Evolutionary conservation across 2,113 vertebrate genomes (phyloP), one percentile per base, ranked within the genome.

Genomic region (Syrrhaptes paradoxus): DNA sequence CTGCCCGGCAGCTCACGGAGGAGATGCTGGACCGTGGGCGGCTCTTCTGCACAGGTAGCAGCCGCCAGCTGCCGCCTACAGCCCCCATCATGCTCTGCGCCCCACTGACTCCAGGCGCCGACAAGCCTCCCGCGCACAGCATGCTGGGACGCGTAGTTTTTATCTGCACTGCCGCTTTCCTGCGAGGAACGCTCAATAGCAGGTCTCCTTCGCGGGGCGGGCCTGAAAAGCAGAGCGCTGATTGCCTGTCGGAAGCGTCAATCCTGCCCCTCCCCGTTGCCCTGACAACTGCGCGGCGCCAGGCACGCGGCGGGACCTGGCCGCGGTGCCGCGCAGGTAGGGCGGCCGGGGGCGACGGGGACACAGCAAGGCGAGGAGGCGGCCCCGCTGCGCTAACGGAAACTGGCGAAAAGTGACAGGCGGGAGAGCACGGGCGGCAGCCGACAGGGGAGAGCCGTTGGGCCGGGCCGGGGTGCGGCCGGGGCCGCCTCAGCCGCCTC

Each of bases 81-180:
- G 7, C 11, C 6, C 88, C 89, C 93, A 82, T 22, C 43, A 12
- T 48, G 78, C 87, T 22, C 38, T 34, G 70, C 71, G 12, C 54
- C 14, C 4, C 18, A 4, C 21, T 4, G 8, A 0, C 10, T 21
- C 11, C 32, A 3, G 7, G 4, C 4, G 3, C 12, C 4, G 0
- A 5, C 6, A 0, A 0, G 2, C 2, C 4, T 2, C 0, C 4
- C 8, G 7, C 48, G 36, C 74, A 32, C 0, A 1, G 81, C 78
- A 36, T 48, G 36, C 72, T 51, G 91, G 96, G 85, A 66, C 0
- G 0, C 9, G 81, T 71, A 87, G 90, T 92, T 62, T 48, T 21
- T 2, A 3, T 0, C 17, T 1, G 21, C 13, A 4, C 14, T 0
- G 13, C 17, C 1, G 2, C 11, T 0, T 0, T 32, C 5, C 17